Conservation (phyloP, 2,797 vertebrate genomes). For the Podarcis lilfordi region DNA sequence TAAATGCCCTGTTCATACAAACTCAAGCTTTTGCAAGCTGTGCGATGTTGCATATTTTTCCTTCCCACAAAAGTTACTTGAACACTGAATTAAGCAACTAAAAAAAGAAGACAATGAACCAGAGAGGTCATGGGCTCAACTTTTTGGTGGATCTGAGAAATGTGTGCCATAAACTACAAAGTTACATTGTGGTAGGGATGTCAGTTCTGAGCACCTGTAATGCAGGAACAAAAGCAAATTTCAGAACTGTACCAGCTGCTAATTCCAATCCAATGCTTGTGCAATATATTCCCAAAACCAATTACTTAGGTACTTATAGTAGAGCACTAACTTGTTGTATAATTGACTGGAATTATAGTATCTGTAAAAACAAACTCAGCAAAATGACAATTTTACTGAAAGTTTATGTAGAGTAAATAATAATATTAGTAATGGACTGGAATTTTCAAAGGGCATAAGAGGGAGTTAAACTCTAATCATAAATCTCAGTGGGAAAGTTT, state of each 20-base stretch:
- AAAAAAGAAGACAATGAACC: constrained; percentile 38
- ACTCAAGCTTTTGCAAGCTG: constrained; percentile 1
- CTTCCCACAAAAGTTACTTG: background rate
- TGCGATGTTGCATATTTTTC: background rate
- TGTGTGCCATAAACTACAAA: background rate
- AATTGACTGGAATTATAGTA: background rate
- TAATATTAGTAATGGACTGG: background rate
- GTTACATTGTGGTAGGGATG: background rate
- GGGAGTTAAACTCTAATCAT: fast-evolving
- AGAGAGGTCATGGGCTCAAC: background rate
- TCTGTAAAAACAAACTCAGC: background rate
- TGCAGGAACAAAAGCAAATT: background rate
- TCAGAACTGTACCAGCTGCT: constrained; percentile 5
- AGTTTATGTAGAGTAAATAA: constrained; percentile 19
- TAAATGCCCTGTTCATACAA: constrained; percentile 15
- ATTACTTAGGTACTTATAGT: background rate
- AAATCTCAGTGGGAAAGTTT: constrained; percentile 7
- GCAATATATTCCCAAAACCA: background rate
- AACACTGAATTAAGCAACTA: constrained; percentile 11
- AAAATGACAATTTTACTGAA: background rate
- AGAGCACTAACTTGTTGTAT: constrained; percentile 18
- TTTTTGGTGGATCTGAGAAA: constrained; percentile 33
- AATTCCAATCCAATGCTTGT: background rate
- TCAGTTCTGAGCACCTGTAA: background rate
- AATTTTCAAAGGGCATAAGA: background rate